phyloP scores from a whole-genome alignment of 1,140 invertebrate genomes.

The Nasonia longicornis region DNA sequence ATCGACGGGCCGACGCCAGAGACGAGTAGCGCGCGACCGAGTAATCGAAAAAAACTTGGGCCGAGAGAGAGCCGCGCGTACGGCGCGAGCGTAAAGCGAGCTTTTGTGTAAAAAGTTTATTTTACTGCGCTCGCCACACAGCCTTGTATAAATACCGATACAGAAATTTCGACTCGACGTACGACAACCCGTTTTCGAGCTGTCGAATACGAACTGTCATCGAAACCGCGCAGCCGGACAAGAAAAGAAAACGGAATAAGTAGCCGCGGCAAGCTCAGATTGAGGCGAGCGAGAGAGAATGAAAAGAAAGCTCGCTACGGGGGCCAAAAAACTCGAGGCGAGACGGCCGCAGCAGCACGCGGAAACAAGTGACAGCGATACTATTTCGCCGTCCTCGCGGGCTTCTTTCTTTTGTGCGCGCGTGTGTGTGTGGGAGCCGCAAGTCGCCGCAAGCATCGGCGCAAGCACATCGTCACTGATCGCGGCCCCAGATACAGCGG shows the following conservation, averaged over 20 bases:
- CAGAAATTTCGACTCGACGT: background rate
- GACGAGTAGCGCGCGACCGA: background rate
- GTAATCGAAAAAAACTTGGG: slow-evolving; percentile 11
- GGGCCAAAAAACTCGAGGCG: slow-evolving; percentile 39
- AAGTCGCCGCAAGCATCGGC: slow-evolving; percentile 52
- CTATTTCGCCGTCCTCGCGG: slow-evolving; percentile 60
- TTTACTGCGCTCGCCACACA: background rate
- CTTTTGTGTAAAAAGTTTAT: slow-evolving; percentile 25
- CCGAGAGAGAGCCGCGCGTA: background rate
- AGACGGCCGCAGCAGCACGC: slow-evolving; percentile 57
- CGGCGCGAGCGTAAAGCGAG: background rate
- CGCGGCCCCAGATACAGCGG: slow-evolving; percentile 56
- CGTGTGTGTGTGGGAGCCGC: slow-evolving; percentile 41
- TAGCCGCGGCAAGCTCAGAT: background rate
- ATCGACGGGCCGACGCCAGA: slow-evolving; percentile 21
- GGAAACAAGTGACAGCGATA: slow-evolving; percentile 67
- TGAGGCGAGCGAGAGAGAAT: slow-evolving; percentile 22
- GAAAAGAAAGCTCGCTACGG: slow-evolving; percentile 25
- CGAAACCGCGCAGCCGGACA: background rate
- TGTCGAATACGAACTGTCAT: background rate
- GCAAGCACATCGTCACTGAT: slow-evolving; percentile 59
- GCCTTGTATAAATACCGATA: background rate
- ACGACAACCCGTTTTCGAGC: background rate
- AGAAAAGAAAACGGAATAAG: slow-evolving; percentile 23
- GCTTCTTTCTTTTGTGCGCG: slow-evolving; percentile 35